Conservation (phyloP, 2,113 vertebrate species). For the Mellivora capensis region DNA sequence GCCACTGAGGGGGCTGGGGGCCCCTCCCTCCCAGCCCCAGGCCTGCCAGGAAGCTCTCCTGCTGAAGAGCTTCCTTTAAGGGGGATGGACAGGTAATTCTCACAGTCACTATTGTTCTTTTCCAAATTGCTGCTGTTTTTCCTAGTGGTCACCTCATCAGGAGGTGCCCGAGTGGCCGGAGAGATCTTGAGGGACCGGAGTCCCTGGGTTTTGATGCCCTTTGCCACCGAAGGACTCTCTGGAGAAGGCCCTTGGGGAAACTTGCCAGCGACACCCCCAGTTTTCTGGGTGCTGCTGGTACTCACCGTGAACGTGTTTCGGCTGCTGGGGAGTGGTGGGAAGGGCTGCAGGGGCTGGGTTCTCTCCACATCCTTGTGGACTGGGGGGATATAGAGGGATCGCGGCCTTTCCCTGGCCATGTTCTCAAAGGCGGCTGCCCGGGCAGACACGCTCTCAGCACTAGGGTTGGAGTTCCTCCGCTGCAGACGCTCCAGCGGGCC, state of each 20-base stretch:
- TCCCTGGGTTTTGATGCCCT: constrained; percentile 53
- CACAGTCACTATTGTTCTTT: constrained; percentile 78
- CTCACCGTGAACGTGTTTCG: constrained; percentile 69
- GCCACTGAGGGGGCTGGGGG: constrained; percentile 22
- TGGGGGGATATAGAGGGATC: constrained; percentile 65
- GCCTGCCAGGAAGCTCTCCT: constrained; percentile 28
- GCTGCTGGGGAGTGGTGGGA: constrained; percentile 23
- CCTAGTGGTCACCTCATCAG: constrained; percentile 58
- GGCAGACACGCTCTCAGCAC: constrained; percentile 74
- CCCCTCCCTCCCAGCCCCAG: background rate
- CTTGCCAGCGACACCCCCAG: constrained; percentile 65
- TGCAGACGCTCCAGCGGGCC: constrained; percentile 48
- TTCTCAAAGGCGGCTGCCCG: constrained; percentile 77
- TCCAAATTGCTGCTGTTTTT: background rate
- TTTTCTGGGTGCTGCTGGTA: constrained; percentile 73
- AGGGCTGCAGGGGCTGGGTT: constrained; percentile 31
- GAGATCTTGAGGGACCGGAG: constrained; percentile 71
- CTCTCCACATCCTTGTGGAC: constrained; percentile 54
- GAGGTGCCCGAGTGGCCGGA: constrained; percentile 54
- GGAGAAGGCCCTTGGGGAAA: constrained; percentile 61
- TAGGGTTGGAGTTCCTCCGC: constrained; percentile 78
- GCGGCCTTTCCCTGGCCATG: constrained; percentile 75
- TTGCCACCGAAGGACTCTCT: constrained; percentile 14
- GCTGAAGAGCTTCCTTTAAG: constrained; percentile 76
- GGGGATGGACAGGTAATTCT: constrained; percentile 89